Percentiles rank a stretch among this genome's conserved stretches.
Evolutionary conservation across 2,113 vertebrate species (phyloP).

Genomic region (Greenwoodochromis staneri): DNA sequence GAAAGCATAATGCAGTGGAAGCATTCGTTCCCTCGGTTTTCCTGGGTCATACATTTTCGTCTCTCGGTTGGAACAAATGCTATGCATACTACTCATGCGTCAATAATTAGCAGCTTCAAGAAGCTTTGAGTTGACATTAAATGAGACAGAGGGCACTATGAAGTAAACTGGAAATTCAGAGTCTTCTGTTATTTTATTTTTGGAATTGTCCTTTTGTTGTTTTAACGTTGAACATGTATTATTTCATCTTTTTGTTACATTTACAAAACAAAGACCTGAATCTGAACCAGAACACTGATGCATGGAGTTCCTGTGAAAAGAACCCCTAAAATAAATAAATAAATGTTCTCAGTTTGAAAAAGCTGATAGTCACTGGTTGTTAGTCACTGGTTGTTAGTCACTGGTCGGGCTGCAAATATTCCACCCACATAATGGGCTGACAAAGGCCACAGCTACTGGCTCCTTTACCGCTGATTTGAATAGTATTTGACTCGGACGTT

Average conservation of each 20-base stretch:
- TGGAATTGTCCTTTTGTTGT: background rate
- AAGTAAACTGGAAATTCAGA: background rate
- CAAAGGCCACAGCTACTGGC: conserved; percentile 4
- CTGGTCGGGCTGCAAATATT: background rate
- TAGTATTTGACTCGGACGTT: conserved; percentile 33
- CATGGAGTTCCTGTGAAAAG: background rate
- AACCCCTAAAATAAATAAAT: background rate
- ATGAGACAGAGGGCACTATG: background rate
- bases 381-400: background rate
- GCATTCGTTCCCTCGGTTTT: background rate
- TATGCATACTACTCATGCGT: background rate
- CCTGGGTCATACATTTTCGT: background rate
- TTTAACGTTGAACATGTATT: background rate
- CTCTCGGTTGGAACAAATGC: background rate
- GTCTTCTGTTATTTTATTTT: background rate
- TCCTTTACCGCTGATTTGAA: conserved; percentile 21
- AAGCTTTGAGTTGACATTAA: background rate
- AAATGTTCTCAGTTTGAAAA: background rate
- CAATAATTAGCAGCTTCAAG: background rate
- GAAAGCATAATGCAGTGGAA: background rate
- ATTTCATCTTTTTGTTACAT: background rate
- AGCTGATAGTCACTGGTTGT: background rate
- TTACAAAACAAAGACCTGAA: background rate
- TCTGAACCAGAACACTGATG: background rate
- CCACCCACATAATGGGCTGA: background rate